These are phyloP conservation scores for Apodemia hepburni DNA, from an alignment of 2,888 invertebrate species.

Conservation along the genomic window DNA sequence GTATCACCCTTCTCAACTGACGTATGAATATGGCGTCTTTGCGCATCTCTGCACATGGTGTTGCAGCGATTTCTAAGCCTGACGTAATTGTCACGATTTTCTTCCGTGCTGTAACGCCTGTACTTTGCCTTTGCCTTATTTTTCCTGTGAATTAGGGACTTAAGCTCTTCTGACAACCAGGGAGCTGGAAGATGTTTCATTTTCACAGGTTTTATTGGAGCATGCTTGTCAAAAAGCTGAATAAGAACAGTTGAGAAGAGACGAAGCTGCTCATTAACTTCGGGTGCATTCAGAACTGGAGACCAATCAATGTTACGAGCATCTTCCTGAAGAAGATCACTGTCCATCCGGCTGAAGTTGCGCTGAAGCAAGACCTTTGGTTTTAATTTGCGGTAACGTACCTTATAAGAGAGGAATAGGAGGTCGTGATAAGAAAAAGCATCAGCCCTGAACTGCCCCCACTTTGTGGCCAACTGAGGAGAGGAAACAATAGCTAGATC, in stretches of 20 bases:
- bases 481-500: neutral
- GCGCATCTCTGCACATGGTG: neutral
- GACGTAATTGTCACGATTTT: neutral
- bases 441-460: slow-evolving; percentile 6
- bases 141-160: neutral
- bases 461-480: neutral
- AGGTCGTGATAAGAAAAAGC: slow-evolving; percentile 15
- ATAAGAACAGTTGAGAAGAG: neutral
- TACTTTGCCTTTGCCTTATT: slow-evolving; percentile 8
- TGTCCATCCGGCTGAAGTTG: neutral
- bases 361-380: slow-evolving; percentile 10
- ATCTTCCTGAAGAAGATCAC: neutral
- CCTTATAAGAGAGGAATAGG: slow-evolving; percentile 5
- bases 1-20: too few species aligned
- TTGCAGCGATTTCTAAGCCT: neutral
- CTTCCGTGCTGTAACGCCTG: neutral
- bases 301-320: neutral
- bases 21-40: too few species aligned
- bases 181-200: slow-evolving; percentile 16
- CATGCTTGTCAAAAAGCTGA: slow-evolving; percentile 6
- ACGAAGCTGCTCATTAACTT: neutral
- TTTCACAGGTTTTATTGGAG: slow-evolving; percentile 2
- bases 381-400: neutral
- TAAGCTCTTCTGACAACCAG: slow-evolving; percentile 5
- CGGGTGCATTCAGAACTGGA: neutral